Percentiles rank a stretch among this genome's conserved stretches.
These are phyloP conservation scores for Phoenicopterus ruber DNA, from an alignment of 2,113 vertebrate species.

Conservation along the genomic window DNA sequence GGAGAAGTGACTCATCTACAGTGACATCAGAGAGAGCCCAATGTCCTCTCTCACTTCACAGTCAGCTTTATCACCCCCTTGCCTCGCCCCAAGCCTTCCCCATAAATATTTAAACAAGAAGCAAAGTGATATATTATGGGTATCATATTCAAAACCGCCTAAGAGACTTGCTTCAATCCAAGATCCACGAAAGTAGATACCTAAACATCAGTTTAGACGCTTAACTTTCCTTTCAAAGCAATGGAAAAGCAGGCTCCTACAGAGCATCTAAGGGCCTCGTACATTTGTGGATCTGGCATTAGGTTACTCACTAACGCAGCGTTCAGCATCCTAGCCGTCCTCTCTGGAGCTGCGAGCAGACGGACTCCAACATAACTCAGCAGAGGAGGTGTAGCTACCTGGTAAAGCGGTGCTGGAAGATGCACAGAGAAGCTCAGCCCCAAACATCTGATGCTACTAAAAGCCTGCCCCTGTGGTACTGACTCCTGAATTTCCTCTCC, in stretches of 20 bases:
- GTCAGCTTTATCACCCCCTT: neutral
- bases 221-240: neutral
- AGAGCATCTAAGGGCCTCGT: neutral
- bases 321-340: neutral
- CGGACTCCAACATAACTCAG: neutral
- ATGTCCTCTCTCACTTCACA: constrained; percentile 5
- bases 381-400: neutral
- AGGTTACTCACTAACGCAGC: neutral
- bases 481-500: constrained; percentile 27
- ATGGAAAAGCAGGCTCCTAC: neutral
- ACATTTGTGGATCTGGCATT: neutral
- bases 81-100: neutral
- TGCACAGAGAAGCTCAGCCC: neutral
- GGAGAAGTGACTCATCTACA: constrained; percentile 25
- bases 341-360: neutral
- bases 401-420: neutral
- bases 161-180: neutral
- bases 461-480: neutral
- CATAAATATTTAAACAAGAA: constrained; percentile 60
- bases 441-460: constrained; percentile 5
- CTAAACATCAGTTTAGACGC: neutral
- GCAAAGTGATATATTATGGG: constrained; percentile 20
- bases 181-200: neutral
- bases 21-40: neutral
- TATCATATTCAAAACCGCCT: neutral